Evolutionary conservation across 2,113 vertebrate species (phyloP).

Genomic region (Neopipo cinnamomea): DNA sequence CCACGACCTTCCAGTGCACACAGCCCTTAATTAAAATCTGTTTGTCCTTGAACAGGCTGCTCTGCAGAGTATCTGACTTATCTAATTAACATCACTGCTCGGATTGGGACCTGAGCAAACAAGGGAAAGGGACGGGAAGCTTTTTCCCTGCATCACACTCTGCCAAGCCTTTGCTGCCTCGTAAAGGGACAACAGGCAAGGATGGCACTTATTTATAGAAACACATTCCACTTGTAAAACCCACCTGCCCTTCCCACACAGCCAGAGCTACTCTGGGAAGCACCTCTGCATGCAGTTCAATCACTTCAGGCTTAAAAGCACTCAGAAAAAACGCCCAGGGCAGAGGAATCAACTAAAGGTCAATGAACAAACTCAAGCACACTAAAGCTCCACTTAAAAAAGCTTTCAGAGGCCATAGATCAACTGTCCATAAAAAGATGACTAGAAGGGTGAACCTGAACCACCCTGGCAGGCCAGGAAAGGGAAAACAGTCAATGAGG

Average conservation of each 20-base stretch:
- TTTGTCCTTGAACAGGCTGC: not conserved
- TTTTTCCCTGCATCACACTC: not conserved
- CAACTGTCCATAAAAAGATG: not conserved
- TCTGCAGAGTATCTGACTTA: not conserved
- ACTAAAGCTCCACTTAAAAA: not conserved
- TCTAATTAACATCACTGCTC: not conserved
- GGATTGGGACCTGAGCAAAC: not conserved
- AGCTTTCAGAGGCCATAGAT: not conserved
- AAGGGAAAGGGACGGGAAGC: not conserved
- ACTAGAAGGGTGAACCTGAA: not conserved
- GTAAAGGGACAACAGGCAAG: not conserved
- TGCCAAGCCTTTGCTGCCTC: not conserved
- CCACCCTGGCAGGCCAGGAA: not conserved
- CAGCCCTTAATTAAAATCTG: conserved; percentile 19
- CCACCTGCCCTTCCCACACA: not conserved
- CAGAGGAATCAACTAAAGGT: not conserved
- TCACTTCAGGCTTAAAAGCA: not conserved
- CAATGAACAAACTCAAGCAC: not conserved
- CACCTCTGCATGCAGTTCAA: not conserved
- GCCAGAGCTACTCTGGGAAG: not conserved
- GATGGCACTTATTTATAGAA: not conserved
- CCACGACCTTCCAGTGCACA: not conserved
- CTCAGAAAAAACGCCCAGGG: not conserved
- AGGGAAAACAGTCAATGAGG: not conserved
- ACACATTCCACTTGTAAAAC: not conserved